These are phyloP conservation scores for Mesocentrotus franciscanus DNA, from an alignment of 53 echinoderm and acorn worm genomes.

Conservation along the genomic window DNA sequence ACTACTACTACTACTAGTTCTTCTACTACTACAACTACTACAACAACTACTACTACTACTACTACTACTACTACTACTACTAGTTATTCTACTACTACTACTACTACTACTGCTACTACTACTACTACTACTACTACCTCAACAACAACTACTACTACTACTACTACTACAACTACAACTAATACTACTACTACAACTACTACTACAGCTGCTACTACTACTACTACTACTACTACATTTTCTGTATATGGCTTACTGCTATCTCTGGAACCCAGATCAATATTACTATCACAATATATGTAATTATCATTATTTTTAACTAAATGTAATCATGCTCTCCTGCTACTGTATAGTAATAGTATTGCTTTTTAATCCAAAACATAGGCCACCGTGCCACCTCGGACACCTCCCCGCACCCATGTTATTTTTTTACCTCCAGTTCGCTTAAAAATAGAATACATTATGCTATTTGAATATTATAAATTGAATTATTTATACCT, in stretches of 20 bases:
- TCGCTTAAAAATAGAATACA: background rate
- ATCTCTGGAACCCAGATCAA: background rate
- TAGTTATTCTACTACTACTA: background rate
- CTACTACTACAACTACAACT: background rate
- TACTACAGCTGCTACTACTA: constrained; percentile 20
- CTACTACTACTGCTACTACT: background rate
- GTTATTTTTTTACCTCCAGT: background rate
- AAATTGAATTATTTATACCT: background rate
- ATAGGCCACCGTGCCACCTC: background rate
- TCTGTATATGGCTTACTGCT: background rate
- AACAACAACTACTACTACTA: constrained; percentile 21
- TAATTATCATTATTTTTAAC: background rate
- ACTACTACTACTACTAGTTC: constrained; percentile 47
- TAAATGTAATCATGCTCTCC: background rate
- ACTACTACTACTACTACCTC: background rate
- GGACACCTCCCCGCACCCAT: background rate
- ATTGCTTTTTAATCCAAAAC: background rate
- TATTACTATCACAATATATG: no score
- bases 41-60: background rate
- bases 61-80: background rate
- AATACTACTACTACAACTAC: background rate
- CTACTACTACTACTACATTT: background rate
- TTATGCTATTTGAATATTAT: constrained; percentile 1
- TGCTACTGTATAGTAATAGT: constrained; percentile 1
- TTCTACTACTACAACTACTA: constrained; percentile 42